Base-by-base conservation (phyloP, 2,113 vertebrate species). In the Cariama cristata region DNA sequence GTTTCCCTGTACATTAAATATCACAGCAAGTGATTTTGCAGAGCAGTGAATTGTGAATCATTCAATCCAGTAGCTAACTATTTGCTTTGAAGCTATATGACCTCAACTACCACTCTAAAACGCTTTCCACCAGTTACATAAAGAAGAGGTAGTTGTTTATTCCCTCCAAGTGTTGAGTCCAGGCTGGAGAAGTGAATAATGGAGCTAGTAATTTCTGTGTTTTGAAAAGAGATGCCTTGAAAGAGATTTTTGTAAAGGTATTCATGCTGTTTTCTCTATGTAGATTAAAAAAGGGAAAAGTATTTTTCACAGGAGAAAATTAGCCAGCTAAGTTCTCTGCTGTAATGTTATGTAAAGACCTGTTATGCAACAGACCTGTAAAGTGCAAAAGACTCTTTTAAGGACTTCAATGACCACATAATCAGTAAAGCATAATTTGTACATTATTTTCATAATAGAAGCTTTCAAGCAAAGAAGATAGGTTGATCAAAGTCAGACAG, bases 391-490 rank as follows among this genome's bases (percentile, higher is more conserved):
- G 21, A 59, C 17, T 38, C 28, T 79, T 89, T 72, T 86, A 89
- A 75, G 69, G 64, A 73, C 12, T 69, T 12, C 56, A 33, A 17
- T 69, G 69, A 53, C 49, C 55, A 50, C 33, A 47, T 47, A 56
- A 86, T 35, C 16, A 40, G 7, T 55, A 84, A 33, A 95, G 42
- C 14, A 73, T 88, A 11, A 7, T 59, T 86, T 91, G 11, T 59
- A n/a, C 7, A 63, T 86, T 86, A 42, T 93, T 89, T 91, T 66
- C 14, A 53, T 73, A 93, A 69, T 56, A 63, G 49, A 82, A 1
- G 7, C 20, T 91, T 87, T 93, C n/a, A 92, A 92, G 71, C 11
- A 96, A 86, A 96, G 23, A 88, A 79, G 8, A 68, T 94, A 63
- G 5, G 23, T 27, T 93, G 71, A 86, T 44, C 6, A 33, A 64